phyloP scores from a whole-genome alignment of 1,140 invertebrate species.

The Chrysomallon squamiferum region DNA sequence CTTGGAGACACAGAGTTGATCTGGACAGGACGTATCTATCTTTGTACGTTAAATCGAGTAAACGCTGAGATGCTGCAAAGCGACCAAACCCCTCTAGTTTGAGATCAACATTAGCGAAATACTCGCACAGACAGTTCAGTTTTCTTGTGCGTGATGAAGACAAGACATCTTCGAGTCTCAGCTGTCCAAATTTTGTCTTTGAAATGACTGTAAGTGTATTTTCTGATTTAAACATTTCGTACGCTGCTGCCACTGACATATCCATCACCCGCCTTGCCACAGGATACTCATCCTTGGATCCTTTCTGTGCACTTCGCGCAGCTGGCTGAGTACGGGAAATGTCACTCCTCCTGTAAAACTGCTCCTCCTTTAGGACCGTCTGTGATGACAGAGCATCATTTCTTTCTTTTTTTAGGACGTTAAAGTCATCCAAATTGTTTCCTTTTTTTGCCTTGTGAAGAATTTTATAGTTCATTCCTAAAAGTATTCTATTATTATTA shows the following conservation, averaged over 20 bases:
- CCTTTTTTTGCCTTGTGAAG: too few relatives aligned
- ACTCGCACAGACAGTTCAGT: constrained; percentile 10
- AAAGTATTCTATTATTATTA: too few relatives aligned
- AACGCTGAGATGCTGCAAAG: too few relatives aligned
- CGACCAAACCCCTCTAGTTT: constrained; percentile 6
- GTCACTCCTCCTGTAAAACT: not conserved
- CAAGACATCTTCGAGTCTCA: constrained; percentile 4
- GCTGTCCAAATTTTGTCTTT: not conserved
- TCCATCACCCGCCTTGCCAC: not conserved
- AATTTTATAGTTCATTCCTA: too few relatives aligned
- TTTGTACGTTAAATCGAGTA: not conserved
- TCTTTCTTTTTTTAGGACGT: not conserved
- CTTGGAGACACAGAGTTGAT: not conserved
- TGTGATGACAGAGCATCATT: constrained; percentile 2
- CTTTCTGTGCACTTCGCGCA: not conserved
- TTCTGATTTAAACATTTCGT: not conserved
- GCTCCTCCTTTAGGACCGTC: not conserved
- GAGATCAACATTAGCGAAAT: constrained; percentile 10
- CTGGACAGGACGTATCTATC: not conserved
- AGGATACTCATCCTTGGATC: not conserved
- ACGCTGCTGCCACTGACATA: not conserved
- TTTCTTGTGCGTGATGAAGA: constrained; percentile 2
- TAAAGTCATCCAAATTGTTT: not conserved
- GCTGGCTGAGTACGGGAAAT: not conserved
- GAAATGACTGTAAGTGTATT: not conserved